Conservation (phyloP, 2,113 vertebrate species). For the Eretmochelys imbricata region DNA sequence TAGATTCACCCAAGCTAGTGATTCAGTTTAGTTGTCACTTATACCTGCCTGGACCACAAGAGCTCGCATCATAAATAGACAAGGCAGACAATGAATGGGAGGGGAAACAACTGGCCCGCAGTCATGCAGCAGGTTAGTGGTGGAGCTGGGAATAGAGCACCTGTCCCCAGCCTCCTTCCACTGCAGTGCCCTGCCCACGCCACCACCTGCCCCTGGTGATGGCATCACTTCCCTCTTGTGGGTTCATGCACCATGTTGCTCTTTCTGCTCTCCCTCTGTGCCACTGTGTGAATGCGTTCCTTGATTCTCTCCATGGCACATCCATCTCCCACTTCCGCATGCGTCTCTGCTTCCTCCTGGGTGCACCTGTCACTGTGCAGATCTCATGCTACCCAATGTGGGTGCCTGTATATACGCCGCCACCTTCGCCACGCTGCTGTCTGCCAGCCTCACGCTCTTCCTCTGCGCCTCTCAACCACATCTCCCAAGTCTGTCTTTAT, state of each 20-base stretch:
- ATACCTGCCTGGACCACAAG: background rate
- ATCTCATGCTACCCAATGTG: background rate
- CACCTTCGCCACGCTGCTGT: no score
- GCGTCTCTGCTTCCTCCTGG: background rate
- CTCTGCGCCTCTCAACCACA: accelerated
- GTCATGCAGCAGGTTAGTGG: background rate
- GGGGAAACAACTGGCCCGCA: no score
- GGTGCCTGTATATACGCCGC: background rate
- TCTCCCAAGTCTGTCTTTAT: background rate
- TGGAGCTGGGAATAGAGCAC: background rate
- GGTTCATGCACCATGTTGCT: background rate
- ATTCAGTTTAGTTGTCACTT: no score
- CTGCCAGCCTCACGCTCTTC: background rate
- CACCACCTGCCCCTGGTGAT: background rate
- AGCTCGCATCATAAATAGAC: background rate
- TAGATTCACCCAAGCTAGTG: background rate
- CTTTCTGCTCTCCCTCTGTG: background rate
- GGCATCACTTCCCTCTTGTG: background rate
- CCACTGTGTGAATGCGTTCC: background rate
- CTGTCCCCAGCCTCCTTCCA: background rate
- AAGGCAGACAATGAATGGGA: background rate
- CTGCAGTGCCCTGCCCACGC: no score
- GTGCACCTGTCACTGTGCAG: background rate
- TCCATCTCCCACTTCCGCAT: background rate
- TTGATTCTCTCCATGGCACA: background rate